These are phyloP conservation scores for Rhagophthalmus giganteus DNA, from an alignment of 2,888 invertebrate genomes.

Conservation along the genomic window DNA sequence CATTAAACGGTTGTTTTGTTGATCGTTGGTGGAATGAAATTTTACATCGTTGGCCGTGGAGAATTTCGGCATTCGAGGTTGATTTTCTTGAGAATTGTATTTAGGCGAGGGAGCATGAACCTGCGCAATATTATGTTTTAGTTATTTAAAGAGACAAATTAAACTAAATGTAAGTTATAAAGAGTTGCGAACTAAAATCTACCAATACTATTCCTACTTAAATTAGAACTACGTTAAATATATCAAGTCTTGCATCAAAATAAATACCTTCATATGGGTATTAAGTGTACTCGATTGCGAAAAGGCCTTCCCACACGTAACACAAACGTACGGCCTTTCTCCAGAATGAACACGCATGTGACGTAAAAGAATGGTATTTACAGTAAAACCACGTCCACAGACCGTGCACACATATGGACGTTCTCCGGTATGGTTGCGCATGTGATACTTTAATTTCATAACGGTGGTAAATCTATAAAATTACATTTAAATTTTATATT, in stretches of 20 bases:
- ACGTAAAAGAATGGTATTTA: slow-evolving; percentile 54
- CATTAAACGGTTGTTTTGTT: slow-evolving; percentile 44
- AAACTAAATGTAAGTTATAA: background rate
- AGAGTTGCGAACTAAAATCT: too few species aligned
- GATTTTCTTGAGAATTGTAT: slow-evolving; percentile 44
- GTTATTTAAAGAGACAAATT: too few species aligned
- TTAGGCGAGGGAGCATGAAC: slow-evolving; percentile 49
- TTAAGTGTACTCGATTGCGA: slow-evolving; percentile 55
- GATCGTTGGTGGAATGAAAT: slow-evolving; percentile 33
- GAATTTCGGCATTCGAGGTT: slow-evolving; percentile 41
- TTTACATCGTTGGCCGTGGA: slow-evolving; percentile 38
- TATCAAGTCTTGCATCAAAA: background rate
- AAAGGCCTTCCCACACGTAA: slow-evolving; percentile 55
- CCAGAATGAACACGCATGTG: slow-evolving; percentile 57
- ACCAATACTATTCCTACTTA: too few species aligned
- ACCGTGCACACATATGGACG: slow-evolving; percentile 55
- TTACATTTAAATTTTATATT: background rate
- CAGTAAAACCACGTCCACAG: slow-evolving; percentile 55
- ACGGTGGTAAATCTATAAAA: slow-evolving; percentile 53
- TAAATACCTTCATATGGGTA: slow-evolving; percentile 54
- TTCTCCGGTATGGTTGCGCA: slow-evolving; percentile 56
- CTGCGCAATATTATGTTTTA: too few species aligned
- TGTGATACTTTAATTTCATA: slow-evolving; percentile 56
- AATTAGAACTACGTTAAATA: too few species aligned
- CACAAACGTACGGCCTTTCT: slow-evolving; percentile 55